Evolutionary conservation across 2,888 invertebrate species (phyloP), one percentile per base, ranked within the genome.

Genomic region (Dasypolia templi): DNA sequence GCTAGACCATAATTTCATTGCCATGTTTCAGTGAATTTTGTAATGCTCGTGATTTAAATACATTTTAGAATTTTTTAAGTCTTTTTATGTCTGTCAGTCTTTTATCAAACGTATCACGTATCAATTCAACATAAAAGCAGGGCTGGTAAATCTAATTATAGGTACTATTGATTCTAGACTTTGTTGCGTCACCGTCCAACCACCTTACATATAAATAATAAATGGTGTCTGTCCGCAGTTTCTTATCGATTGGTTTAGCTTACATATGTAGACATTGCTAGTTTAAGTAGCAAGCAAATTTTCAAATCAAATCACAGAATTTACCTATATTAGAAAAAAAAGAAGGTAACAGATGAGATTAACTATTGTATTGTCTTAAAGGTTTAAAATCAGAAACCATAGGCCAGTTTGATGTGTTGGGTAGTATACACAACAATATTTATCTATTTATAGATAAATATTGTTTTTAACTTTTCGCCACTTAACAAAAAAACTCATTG

Each of bases 201-300:
- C 26, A 35, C 26, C 22, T n/a, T 11, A 22, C 6, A 3, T 9
- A 0, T 49, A 11, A 49, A 75, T 76, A 39, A 75, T 46, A 7
- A 22, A 55, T 74, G 12, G n/a, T 32, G 3, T 7, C 5, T 4
- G 14, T 4, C 4, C 9, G 26, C 17, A 76, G 49, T 56, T 55
- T 55, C 42, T n/a, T 39, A 64, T 55, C n/a, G 74, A 74, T 39
- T 32, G 44, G 4, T n/a, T 29, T 44, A 11, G 7, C 44, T 19
- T 5, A n/a, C 29, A 6, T 59, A 46, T 3, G 11, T 9, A 7
- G 22, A n/a, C 42, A 35, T 22, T 56, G 56, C 0, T 35, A 56
- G 4, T 65, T 46, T 19, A 46, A 5, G 19, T 14, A n/a, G 12
- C 11, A n/a, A 9, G 51, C 19, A 1, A 29, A 39, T 39, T 29